Conservation (phyloP, 2,888 invertebrate species). For the Habrosyne pyritoides region DNA sequence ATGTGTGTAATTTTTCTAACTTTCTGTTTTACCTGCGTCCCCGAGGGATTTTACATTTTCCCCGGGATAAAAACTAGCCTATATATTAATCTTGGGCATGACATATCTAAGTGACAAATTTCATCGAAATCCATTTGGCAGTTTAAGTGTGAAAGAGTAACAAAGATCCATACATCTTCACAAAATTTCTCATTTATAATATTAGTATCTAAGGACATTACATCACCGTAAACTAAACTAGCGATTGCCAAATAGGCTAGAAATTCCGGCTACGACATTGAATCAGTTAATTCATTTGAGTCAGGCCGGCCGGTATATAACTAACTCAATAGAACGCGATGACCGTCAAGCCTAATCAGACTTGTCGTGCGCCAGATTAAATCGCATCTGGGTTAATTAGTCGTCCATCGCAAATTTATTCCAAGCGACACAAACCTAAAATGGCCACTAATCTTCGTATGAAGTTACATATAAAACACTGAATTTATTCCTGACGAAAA, state of each 20-base stretch:
- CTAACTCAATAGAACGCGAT: neutral
- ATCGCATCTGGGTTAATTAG: slow-evolving; percentile 5
- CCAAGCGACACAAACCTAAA: neutral
- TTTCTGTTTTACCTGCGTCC: too few species aligned
- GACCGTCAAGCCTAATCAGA: slow-evolving; percentile 1
- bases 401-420: neutral
- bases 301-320: neutral
- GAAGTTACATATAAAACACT: neutral
- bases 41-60: too few species aligned
- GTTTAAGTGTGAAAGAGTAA: too few species aligned
- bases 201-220: too few species aligned
- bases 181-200: too few species aligned
- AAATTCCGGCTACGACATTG: neutral
- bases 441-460: neutral
- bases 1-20: too few species aligned
- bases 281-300: neutral
- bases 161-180: too few species aligned
- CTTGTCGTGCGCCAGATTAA: slow-evolving; percentile 7
- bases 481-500: neutral
- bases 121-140: too few species aligned
- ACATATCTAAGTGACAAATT: too few species aligned
- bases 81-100: too few species aligned
- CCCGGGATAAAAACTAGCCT: too few species aligned
- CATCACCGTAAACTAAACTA: neutral
- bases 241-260: neutral